Percentiles rank a stretch among this genome's conserved stretches.
These are phyloP conservation scores for Leuciscus idus DNA, from an alignment of 2,113 vertebrate genomes.

Conservation along the genomic window DNA sequence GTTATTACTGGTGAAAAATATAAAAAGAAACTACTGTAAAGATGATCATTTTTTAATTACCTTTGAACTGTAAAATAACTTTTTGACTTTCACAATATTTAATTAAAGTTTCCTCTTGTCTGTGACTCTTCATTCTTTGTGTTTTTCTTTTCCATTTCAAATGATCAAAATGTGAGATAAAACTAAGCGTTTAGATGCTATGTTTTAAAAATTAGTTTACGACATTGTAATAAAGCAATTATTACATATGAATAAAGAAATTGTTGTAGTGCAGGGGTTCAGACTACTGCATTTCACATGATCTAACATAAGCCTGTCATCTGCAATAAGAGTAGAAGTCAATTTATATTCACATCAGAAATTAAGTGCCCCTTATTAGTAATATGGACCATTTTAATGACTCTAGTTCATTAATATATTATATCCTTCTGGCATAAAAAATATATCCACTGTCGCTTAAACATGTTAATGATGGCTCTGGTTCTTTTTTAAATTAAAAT, in stretches of 20 bases:
- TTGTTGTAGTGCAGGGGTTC: background rate
- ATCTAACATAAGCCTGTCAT: background rate
- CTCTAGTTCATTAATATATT: constrained; percentile 53
- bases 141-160: background rate
- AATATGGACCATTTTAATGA: constrained; percentile 47
- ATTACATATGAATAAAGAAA: background rate
- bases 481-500: constrained; percentile 37
- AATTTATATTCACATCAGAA: constrained; percentile 34
- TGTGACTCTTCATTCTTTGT: constrained; percentile 75
- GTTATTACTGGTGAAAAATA: constrained; percentile 76
- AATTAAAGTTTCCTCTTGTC: constrained; percentile 99
- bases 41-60: constrained; percentile 95
- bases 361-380: constrained; percentile 28
- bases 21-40: constrained; percentile 96
- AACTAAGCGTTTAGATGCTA: too few species aligned
- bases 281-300: background rate
- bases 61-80: constrained; percentile 98
- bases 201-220: background rate
- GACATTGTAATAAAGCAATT: background rate
- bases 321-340: background rate
- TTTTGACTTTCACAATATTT: constrained; percentile 99
- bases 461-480: constrained; percentile 48
- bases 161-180: background rate
- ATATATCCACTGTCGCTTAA: constrained; percentile 48
- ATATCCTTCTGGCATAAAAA: constrained; percentile 43